Base-by-base conservation (phyloP, 92 coral and sea anemone species). In the Plumapathes pennacea region DNA sequence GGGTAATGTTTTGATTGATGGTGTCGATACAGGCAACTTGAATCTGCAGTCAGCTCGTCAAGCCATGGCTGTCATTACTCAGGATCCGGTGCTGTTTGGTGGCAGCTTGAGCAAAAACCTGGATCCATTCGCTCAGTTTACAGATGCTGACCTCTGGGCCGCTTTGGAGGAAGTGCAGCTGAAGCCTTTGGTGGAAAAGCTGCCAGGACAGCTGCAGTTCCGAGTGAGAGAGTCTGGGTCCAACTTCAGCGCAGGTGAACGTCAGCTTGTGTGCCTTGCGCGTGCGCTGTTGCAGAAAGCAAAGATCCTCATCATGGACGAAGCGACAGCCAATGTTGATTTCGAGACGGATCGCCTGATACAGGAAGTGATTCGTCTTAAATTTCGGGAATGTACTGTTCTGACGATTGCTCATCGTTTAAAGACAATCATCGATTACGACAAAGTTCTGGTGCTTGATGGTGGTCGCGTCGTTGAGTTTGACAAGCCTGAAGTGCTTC, bases 341-440 rank as follows among this genome's bases (percentile, higher is more conserved):
- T 87, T 82, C 80, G 79, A 84, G 24, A 87, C 95, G 12, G 95
- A 87, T 53, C 89, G 95, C 6, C 65, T 87, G 31, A 81, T 87
- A n/a, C 95, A 87, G 50, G 95, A 87, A 65, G 31, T 87, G 64
- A 83, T 87, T 21, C 85, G 95, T 25, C 76, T 80, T 24, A 60
- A 76, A 76, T 61, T 87, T 21, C 54, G 63, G 32, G 88, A 72
- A 19, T 50, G 83, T 64, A 82, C 89, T 0, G 64, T 87, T 10
- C 61, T 82, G 8, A 87, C 95, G 0, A 73, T 87, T 6, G 89
- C 95, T 1, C 72, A 75, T 19, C 74, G 95, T 23, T 72, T 87
- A 38, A 82, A 85, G 38, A 87, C 95, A 11, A 62, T 87, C 9
- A 87, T 87, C 29, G 95, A 87, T 57, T 87, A 87, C 36, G 89